phyloP scores from a whole-genome alignment of 2,888 invertebrate species.

The Drymonia ruficornis region DNA sequence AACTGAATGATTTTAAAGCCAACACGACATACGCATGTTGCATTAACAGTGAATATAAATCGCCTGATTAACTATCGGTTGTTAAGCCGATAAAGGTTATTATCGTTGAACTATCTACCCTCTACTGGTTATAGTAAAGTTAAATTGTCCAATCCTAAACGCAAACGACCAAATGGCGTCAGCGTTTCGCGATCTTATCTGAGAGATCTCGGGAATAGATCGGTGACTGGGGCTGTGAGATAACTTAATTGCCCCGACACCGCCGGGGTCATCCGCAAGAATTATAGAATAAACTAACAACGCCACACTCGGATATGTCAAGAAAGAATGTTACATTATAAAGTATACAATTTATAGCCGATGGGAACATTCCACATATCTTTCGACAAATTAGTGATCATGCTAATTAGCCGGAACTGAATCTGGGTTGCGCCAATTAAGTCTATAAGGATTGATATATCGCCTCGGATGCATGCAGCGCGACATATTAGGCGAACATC shows the following conservation, averaged over 20 bases:
- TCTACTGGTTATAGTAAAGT: conserved; percentile 60
- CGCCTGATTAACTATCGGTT: conserved; percentile 64
- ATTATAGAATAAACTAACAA: conserved; percentile 48
- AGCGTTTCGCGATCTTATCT: conserved; percentile 76
- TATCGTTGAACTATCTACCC: conserved; percentile 72
- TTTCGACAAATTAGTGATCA: conserved; percentile 54
- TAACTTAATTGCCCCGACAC: conserved; percentile 75
- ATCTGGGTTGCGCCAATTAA: conserved; percentile 64
- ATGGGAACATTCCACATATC: conserved; percentile 27
- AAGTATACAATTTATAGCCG: conserved; percentile 1
- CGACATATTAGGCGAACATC: conserved; percentile 70
- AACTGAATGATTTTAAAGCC: conserved; percentile 47
- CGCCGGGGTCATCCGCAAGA: conserved; percentile 55
- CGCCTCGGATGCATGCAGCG: conserved; percentile 59
- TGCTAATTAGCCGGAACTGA: conserved; percentile 51
- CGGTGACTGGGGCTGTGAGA: conserved; percentile 60
- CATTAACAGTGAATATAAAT: conserved; percentile 72
- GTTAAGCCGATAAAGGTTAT: conserved; percentile 70
- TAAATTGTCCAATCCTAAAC: conserved; percentile 76
- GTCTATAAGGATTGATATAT: conserved; percentile 69
- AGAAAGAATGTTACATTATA: conserved; percentile 5
- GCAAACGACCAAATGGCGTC: conserved; percentile 77
- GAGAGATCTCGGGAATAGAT: conserved; percentile 67
- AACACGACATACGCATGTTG: conserved; percentile 36
- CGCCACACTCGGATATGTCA: conserved; percentile 27